Evolutionary conservation across 1,140 invertebrate genomes (phyloP), one percentile per base, ranked within the genome.

Genomic region (Limonius californicus): DNA sequence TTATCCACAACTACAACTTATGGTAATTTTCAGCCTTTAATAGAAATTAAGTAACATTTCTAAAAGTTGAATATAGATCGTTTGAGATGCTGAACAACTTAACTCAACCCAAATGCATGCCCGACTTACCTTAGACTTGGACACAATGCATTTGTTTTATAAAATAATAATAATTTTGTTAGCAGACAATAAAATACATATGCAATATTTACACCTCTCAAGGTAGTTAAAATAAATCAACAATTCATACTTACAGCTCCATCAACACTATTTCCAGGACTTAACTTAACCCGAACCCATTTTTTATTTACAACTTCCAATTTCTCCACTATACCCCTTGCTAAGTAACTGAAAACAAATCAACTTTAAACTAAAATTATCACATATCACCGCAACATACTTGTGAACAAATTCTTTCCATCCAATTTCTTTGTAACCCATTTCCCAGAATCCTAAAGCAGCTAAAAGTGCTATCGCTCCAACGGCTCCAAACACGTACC

Each of bases 251-350:
- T 80, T 77, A 87, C 86, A 39, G 76, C 77, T 62, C 82, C 82
- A 71, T 92, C 87, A 53, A 88, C 78, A 47, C 84, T 78, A 74
- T 85, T 84, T 6, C 90, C 93, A 43, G 91, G 84, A 61, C 85
- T 74, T 50, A 97, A 79, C 70, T 84, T 86, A 1, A 99, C 89
- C 70, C 94, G 81, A 0, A 99, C 97, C 95, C 95, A 99, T 81
- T 97, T 97, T 77, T 99, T 99, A 80, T 99, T 98, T 7, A 99
- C 90, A 58, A 99, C 97, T 87, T 98, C 97, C 66, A 99, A 80
- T 79, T 94, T 94, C 68, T 98, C 94, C n/a, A 99, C 95, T 18
- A 87, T 76, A 60, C 93, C 92, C 77, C 89, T 88, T 50, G 85
- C 85, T 55, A 99, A 80, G 80, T 97, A 96, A 74, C 87, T 90